These are phyloP conservation scores for Gastracanthus pulcherrimus DNA, from an alignment of 2,888 invertebrate species.

Conservation along the genomic window DNA sequence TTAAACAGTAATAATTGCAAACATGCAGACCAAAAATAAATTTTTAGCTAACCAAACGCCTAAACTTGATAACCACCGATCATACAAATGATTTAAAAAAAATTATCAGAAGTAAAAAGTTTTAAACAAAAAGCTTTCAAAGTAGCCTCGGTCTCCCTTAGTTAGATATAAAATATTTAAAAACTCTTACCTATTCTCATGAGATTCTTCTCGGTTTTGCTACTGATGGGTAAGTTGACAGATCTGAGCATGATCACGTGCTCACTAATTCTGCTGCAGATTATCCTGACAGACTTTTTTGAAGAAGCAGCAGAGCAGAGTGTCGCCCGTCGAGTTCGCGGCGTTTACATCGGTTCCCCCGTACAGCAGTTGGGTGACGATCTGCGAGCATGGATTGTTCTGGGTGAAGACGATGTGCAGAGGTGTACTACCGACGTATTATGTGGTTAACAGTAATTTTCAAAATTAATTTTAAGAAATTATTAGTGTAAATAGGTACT, in stretches of 20 bases:
- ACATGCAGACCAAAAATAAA: too few relatives aligned
- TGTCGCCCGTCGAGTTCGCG: not conserved
- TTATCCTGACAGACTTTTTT: too few relatives aligned
- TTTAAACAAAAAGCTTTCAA: too few relatives aligned
- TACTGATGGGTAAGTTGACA: not conserved
- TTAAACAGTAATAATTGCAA: too few relatives aligned
- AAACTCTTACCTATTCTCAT: not conserved
- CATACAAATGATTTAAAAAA: too few relatives aligned
- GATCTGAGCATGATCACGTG: not conserved
- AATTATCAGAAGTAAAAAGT: too few relatives aligned
- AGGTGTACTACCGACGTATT: not conserved
- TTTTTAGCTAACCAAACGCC: too few relatives aligned
- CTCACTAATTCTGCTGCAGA: too few relatives aligned
- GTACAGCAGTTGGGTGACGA: not conserved
- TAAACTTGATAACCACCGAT: too few relatives aligned
- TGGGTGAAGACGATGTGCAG: not conserved
- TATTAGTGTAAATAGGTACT: not conserved
- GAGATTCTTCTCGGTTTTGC: not conserved
- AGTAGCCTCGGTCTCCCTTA: too few relatives aligned
- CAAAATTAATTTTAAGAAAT: not conserved
- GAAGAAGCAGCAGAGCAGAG: too few relatives aligned
- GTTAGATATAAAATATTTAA: too few relatives aligned
- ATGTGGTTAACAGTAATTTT: not conserved
- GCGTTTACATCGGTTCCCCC: not conserved
- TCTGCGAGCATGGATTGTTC: not conserved